A percentile compares a stretch with the other conserved stretches of the same genome.
phyloP scores from a whole-genome alignment of 2,113 vertebrate genomes.

The Pipa parva region DNA sequence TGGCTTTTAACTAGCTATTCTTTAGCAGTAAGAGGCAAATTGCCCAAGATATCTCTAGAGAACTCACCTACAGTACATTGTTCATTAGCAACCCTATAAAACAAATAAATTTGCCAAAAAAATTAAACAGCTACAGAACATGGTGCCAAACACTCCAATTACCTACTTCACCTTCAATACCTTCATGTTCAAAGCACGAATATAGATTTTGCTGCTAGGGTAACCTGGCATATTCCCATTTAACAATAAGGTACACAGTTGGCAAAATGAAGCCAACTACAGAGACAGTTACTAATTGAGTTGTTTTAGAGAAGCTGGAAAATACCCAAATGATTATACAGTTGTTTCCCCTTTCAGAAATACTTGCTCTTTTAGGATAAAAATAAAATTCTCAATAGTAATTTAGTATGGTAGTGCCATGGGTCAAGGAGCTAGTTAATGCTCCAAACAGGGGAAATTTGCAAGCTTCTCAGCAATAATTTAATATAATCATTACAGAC shows the following conservation, averaged over 20 bases:
- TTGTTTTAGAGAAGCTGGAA: constrained; percentile 57
- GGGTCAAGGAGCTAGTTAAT: constrained; percentile 17
- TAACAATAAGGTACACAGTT: constrained; percentile 37
- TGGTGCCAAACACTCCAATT: too few relatives aligned
- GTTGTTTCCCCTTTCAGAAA: constrained; percentile 50
- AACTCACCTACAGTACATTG: constrained; percentile 37
- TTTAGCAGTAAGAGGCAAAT: constrained; percentile 7
- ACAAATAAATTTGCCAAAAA: neutral
- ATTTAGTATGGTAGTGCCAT: constrained; percentile 20
- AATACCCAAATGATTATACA: constrained; percentile 44
- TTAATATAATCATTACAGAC: neutral
- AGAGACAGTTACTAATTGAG: constrained; percentile 53
- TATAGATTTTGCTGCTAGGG: constrained; percentile 17
- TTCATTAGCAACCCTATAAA: constrained; percentile 34
- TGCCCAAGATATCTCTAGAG: constrained; percentile 35
- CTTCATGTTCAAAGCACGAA: constrained; percentile 1
- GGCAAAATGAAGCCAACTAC: constrained; percentile 45
- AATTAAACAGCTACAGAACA: too few relatives aligned
- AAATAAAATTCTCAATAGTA: constrained; percentile 27
- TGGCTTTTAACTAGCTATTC: constrained; percentile 12
- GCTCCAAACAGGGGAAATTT: neutral
- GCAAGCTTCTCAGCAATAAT: neutral
- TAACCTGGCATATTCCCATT: constrained; percentile 46
- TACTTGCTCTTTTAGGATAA: constrained; percentile 43
- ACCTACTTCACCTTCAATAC: constrained; percentile 4